phyloP scores from a whole-genome alignment of 64 coral and sea anemone species.

The Stichodactyla mertensii region DNA sequence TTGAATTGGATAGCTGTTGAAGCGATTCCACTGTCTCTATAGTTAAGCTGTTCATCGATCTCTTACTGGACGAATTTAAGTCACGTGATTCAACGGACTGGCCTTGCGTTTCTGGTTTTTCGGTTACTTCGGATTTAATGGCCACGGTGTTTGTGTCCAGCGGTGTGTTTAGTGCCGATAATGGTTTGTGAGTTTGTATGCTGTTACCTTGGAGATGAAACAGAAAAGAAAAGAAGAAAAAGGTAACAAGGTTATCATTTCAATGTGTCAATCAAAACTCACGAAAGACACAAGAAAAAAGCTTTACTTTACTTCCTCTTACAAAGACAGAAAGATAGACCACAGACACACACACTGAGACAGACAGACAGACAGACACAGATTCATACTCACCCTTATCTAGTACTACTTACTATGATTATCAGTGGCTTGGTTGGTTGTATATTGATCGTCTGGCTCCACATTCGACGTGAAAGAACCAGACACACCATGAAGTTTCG shows the following conservation, averaged over 20 bases:
- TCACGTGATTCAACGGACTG: background rate
- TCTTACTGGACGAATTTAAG: background rate
- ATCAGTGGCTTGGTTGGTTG: background rate
- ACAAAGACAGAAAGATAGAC: background rate
- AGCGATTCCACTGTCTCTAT: background rate
- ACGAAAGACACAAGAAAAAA: too few relatives aligned
- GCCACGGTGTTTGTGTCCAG: conserved; percentile 11
- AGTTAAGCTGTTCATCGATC: background rate
- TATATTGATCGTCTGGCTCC: background rate
- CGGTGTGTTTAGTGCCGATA: conserved; percentile 14
- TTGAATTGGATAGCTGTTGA: background rate
- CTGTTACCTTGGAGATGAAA: background rate
- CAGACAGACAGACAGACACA: too few relatives aligned
- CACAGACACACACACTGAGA: too few relatives aligned
- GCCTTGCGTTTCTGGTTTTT: background rate
- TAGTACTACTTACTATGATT: background rate
- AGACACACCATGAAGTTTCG: background rate
- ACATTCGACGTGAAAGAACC: background rate
- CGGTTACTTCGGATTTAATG: background rate
- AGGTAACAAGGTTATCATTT: too few relatives aligned
- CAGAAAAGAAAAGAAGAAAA: background rate
- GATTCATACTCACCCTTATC: background rate
- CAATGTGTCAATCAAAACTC: too few relatives aligned
- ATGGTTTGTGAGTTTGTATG: background rate
- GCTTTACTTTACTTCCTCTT: too few relatives aligned